Conservation (phyloP, 2,888 invertebrate genomes). For the Herminia tarsipennalis region DNA sequence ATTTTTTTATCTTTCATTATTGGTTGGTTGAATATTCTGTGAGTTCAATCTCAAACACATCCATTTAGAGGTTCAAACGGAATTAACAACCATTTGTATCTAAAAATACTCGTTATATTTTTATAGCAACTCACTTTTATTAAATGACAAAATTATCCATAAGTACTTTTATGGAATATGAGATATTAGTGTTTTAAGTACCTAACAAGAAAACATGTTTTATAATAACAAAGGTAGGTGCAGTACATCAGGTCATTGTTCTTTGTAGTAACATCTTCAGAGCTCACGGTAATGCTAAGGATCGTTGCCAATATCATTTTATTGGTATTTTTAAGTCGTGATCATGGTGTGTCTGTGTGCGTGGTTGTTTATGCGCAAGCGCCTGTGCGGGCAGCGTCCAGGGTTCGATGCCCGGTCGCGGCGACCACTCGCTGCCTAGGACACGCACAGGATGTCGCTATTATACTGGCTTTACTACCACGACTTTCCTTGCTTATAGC, state of each 20-base stretch:
- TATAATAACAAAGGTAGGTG: no score
- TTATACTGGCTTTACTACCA: constrained; percentile 48
- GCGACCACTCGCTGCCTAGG: constrained; percentile 59
- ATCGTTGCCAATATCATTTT: constrained; percentile 24
- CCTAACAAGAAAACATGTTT: no score
- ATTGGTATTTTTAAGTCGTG: constrained; percentile 36
- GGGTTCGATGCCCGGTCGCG: constrained; percentile 78
- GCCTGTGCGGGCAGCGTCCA: constrained; percentile 49
- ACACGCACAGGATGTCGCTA: constrained; percentile 75
- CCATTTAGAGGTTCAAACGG: no score
- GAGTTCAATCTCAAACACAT: no score
- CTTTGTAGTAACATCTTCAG: neutral
- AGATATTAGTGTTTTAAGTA: no score
- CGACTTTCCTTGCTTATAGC: constrained; percentile 35
- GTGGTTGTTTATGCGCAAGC: constrained; percentile 36
- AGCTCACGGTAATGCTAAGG: constrained; percentile 4
- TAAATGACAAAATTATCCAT: no score
- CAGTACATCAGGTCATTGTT: constrained; percentile 8
- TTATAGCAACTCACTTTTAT: no score
- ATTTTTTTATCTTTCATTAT: no score
- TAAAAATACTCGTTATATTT: no score
- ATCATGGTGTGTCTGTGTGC: constrained; percentile 31
- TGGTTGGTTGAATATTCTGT: no score
- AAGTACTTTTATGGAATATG: no score
- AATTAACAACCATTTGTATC: no score